Conservation (phyloP, 1,140 invertebrate species). For the Eriosoma lanigerum region DNA sequence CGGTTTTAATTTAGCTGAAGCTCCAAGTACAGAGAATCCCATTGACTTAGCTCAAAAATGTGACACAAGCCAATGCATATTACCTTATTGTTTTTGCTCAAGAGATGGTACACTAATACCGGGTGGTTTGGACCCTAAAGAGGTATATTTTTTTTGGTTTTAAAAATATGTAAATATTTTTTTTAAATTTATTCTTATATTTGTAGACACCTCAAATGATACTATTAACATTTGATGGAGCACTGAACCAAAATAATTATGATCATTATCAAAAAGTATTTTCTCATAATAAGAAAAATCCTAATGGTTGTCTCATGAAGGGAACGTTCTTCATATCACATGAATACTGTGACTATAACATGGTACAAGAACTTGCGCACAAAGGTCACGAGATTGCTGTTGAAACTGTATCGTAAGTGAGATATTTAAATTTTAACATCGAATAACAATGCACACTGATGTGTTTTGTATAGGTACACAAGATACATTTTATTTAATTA, state of each 20-base stretch:
- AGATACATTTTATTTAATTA: too few species aligned
- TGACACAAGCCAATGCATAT: slow-evolving; percentile 71
- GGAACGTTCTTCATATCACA: slow-evolving; percentile 95
- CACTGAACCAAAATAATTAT: slow-evolving; percentile 88
- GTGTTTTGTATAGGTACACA: too few species aligned
- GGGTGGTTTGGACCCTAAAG: slow-evolving; percentile 74
- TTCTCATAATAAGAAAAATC: slow-evolving; percentile 75
- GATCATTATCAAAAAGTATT: slow-evolving; percentile 86
- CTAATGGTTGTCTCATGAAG: slow-evolving; percentile 84
- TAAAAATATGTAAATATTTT: slow-evolving; percentile 9
- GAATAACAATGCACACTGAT: too few species aligned
- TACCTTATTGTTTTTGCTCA: slow-evolving; percentile 93
- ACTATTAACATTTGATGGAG: slow-evolving; percentile 88
- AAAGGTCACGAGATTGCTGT: slow-evolving; percentile 90
- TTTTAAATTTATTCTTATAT: not conserved
- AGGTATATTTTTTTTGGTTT: slow-evolving; percentile 63
- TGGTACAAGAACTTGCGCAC: slow-evolving; percentile 84
- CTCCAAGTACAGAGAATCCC: slow-evolving; percentile 77
- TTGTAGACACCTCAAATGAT: slow-evolving; percentile 91
- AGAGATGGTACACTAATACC: slow-evolving; percentile 86
- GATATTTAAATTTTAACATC: too few species aligned
- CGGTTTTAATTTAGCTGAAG: slow-evolving; percentile 65
- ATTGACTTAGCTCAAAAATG: slow-evolving; percentile 77
- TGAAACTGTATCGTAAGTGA: slow-evolving; percentile 79
- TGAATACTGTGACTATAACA: slow-evolving; percentile 92